Evolutionary conservation across 2,113 vertebrate species (phyloP).

Genomic region (Nerophis lumbriciformis): DNA sequence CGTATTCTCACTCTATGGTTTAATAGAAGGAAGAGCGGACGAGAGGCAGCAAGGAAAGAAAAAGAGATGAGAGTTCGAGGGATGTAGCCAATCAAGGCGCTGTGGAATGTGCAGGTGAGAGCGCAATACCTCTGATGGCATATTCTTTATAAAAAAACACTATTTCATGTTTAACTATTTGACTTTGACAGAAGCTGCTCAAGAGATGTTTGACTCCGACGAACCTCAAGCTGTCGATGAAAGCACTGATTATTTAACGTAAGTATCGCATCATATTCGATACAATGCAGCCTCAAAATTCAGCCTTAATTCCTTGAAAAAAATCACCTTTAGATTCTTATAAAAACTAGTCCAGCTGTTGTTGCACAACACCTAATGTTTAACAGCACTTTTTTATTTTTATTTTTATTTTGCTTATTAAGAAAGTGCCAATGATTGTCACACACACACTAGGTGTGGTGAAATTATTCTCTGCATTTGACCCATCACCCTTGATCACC

Average conservation of each 20-base stretch:
- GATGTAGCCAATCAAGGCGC: slow-evolving; percentile 34
- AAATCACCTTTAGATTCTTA: too few relatives aligned
- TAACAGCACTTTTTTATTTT: too few relatives aligned
- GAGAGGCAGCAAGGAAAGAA: slow-evolving; percentile 26
- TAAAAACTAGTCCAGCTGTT: too few relatives aligned
- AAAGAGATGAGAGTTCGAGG: slow-evolving; percentile 44
- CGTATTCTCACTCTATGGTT: background rate
- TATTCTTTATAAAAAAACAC: background rate
- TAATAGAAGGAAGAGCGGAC: slow-evolving; percentile 56
- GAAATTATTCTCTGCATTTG: too few relatives aligned
- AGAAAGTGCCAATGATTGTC: too few relatives aligned
- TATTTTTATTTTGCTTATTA: too few relatives aligned
- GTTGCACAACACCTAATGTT: too few relatives aligned
- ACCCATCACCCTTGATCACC: too few relatives aligned
- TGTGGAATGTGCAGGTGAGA: slow-evolving; percentile 63
- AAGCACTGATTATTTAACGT: slow-evolving; percentile 82
- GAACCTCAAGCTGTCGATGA: slow-evolving; percentile 69
- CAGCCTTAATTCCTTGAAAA: too few relatives aligned
- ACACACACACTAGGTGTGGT: too few relatives aligned
- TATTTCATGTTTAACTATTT: background rate
- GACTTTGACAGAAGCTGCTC: slow-evolving; percentile 43
- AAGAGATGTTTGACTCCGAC: slow-evolving; percentile 70
- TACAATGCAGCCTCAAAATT: too few relatives aligned
- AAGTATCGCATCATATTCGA: slow-evolving; percentile 44
- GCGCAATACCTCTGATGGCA: background rate